phyloP scores from a whole-genome alignment of 2,797 vertebrate species.

The Molossus alvarezi region DNA sequence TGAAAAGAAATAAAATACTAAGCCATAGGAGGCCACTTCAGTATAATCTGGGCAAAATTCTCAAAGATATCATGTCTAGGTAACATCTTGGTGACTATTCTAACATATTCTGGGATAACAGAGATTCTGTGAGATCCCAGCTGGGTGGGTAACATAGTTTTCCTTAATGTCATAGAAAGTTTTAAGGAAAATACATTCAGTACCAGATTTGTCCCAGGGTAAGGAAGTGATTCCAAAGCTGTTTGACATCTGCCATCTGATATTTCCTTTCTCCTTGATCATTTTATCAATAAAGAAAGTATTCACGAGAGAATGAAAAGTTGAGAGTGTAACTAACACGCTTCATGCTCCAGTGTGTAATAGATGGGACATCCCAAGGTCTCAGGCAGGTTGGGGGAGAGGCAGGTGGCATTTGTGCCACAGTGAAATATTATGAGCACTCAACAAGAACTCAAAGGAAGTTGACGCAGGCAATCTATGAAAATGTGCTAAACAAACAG shows the following conservation, averaged over 20 bases:
- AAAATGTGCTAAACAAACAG: background rate
- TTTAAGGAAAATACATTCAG: conserved; percentile 72
- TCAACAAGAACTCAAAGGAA: background rate
- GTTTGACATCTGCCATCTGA: conserved; percentile 41
- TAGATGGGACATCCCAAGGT: background rate
- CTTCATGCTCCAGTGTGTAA: background rate
- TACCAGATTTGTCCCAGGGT: conserved; percentile 57
- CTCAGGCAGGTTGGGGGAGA: background rate
- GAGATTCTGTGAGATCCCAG: conserved; percentile 63
- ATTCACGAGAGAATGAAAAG: conserved; percentile 32
- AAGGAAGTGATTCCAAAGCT: conserved; percentile 1
- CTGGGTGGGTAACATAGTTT: conserved; percentile 48
- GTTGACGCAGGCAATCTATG: background rate
- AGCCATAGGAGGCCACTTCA: conserved; percentile 53
- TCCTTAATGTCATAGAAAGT: conserved; percentile 59
- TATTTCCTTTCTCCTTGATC: conserved; percentile 38
- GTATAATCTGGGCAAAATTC: conserved; percentile 69
- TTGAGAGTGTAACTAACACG: background rate
- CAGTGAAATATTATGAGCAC: background rate
- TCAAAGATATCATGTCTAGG: conserved; percentile 38
- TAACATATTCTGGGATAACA: conserved; percentile 76
- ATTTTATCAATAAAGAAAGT: conserved; percentile 42
- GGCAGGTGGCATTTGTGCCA: background rate
- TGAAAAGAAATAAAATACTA: conserved; percentile 65
- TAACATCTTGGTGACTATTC: conserved; percentile 50